phyloP scores from a whole-genome alignment of 2,797 vertebrate genomes.

The Dipus sagitta region DNA sequence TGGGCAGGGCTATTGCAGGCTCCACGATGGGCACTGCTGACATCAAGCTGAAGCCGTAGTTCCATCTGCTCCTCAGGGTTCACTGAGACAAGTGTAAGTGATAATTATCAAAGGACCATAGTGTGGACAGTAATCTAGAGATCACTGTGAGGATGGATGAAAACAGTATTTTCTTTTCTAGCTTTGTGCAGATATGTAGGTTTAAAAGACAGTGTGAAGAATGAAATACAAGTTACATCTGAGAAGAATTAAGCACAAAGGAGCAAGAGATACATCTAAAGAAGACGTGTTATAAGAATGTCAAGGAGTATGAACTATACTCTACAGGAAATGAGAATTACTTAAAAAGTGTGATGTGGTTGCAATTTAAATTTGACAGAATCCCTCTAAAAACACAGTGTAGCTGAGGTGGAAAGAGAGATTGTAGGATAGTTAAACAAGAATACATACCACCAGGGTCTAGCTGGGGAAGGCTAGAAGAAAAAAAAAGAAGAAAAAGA shows the following conservation, averaged over 20 bases:
- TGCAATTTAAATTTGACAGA: slow-evolving; percentile 6
- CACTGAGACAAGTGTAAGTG: background rate
- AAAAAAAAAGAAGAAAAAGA: background rate
- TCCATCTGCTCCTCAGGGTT: background rate
- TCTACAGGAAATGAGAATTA: background rate
- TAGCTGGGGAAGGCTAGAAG: background rate
- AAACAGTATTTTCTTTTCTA: background rate
- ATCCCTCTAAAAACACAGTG: background rate
- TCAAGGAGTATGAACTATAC: background rate
- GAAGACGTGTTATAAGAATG: background rate
- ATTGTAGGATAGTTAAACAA: background rate
- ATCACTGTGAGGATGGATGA: background rate
- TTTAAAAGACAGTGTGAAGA: fast-evolving
- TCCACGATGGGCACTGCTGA: background rate
- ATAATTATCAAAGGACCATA: no score
- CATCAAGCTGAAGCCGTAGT: background rate
- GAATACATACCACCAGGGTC: background rate
- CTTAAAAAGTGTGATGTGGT: background rate
- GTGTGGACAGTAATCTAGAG: background rate
- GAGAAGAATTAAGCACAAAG: background rate
- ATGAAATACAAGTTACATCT: background rate
- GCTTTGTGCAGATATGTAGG: background rate
- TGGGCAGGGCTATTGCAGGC: no score
- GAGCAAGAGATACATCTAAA: background rate
- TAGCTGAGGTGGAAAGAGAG: background rate